These are phyloP conservation scores for Tychaedon coryphoeus DNA, from an alignment of 2,113 vertebrate genomes.

Conservation along the genomic window DNA sequence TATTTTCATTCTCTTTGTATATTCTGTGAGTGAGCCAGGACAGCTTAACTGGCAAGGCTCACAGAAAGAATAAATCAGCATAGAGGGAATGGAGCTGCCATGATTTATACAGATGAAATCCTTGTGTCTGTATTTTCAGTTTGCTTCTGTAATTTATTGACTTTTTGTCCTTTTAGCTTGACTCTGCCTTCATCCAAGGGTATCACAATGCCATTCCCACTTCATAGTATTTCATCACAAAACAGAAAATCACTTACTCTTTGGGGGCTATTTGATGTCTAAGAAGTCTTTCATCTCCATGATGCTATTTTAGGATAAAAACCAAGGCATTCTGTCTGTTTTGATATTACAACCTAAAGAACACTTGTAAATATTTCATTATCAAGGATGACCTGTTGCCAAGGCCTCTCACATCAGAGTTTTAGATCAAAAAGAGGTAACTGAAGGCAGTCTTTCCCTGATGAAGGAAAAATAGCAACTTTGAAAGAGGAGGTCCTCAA, in stretches of 20 bases:
- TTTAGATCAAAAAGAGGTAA: not conserved
- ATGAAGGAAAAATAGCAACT: not conserved
- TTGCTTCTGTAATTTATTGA: constrained; percentile 52
- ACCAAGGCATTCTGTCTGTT: not conserved
- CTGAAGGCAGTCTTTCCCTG: not conserved
- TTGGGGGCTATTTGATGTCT: not conserved
- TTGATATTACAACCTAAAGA: not conserved
- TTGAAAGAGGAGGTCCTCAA: not conserved
- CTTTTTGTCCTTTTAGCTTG: constrained; percentile 39
- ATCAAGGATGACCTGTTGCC: not conserved
- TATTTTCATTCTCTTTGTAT: not conserved
- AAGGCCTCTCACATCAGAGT: not conserved
- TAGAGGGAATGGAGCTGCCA: not conserved
- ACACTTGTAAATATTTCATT: not conserved
- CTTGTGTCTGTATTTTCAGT: constrained; percentile 4
- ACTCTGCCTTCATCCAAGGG: constrained; percentile 16
- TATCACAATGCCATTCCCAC: not conserved
- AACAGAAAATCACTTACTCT: not conserved
- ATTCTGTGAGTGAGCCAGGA: not conserved
- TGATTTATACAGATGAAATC: constrained; percentile 46
- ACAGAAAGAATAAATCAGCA: constrained; percentile 40
- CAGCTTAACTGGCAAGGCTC: not conserved
- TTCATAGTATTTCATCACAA: not conserved
- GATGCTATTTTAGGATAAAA: not conserved
- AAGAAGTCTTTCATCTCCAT: not conserved